Percentiles rank a stretch among this genome's conserved stretches.
These are phyloP conservation scores for Phyllotis vaccarum DNA, from an alignment of 2,797 vertebrate genomes.

Conservation along the genomic window DNA sequence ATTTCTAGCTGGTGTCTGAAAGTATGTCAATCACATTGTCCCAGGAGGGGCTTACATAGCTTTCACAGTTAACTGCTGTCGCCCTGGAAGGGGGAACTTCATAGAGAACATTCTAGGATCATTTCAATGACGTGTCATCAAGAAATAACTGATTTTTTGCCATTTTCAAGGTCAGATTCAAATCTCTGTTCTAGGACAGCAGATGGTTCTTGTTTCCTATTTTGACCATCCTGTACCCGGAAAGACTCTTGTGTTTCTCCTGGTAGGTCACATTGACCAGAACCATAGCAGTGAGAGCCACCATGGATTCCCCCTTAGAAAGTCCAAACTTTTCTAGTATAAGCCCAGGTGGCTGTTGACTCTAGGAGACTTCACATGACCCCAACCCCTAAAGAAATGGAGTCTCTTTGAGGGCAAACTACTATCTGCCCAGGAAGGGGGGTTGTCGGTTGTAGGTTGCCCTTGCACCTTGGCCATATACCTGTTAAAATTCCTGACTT, in stretches of 20 bases:
- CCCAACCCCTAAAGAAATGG: not conserved
- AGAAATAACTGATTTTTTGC: conserved; percentile 29
- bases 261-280: not conserved
- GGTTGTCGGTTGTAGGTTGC: too few relatives aligned
- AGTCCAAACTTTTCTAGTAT: not conserved
- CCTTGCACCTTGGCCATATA: not conserved
- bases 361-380: not conserved
- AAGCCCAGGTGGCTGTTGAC: not conserved
- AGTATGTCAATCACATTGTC: not conserved
- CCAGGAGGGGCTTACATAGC: not conserved
- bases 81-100: not conserved
- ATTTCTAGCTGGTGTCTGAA: not conserved
- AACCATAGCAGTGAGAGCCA: not conserved
- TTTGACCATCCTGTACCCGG: not conserved
- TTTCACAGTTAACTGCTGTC: not conserved
- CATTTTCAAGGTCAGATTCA: not conserved
- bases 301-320: not conserved
- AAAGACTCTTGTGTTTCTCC: not conserved
- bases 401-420: not conserved
- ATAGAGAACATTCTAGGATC: not conserved
- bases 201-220: not conserved
- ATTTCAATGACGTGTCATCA: not conserved
- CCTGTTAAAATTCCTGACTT: not conserved
- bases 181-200: not conserved
- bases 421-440: too few relatives aligned